phyloP scores from a whole-genome alignment of 1,140 invertebrate genomes.

The Cydia pomonella region DNA sequence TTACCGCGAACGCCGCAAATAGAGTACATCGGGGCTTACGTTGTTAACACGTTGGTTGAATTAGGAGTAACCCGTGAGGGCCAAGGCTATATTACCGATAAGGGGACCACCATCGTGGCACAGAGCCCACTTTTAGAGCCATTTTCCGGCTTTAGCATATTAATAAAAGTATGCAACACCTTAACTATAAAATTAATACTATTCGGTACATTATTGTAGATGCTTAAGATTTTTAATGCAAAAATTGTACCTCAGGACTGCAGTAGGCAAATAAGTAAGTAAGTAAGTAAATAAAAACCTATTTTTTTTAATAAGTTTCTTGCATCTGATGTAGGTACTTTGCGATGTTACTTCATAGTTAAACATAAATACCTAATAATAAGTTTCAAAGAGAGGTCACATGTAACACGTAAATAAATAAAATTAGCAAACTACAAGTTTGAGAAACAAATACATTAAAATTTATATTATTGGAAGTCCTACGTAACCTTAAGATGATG shows the following conservation, averaged over 20 bases:
- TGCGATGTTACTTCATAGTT: too few species aligned
- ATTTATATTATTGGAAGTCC: too few species aligned
- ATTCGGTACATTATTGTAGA: neutral
- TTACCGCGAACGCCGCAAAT: too few species aligned
- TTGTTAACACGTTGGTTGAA: too few species aligned
- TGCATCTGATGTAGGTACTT: neutral
- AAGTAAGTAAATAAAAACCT: too few species aligned
- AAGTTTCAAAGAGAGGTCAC: too few species aligned
- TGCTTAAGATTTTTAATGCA: neutral
- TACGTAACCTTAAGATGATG: too few species aligned
- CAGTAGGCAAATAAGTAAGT: neutral
- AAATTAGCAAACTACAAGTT: too few species aligned
- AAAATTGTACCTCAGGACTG: neutral
- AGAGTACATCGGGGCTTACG: too few species aligned
- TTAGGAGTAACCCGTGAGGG: neutral
- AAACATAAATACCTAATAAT: too few species aligned
- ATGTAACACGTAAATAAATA: too few species aligned
- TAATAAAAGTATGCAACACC: conserved; percentile 43
- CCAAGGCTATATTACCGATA: conserved; percentile 52
- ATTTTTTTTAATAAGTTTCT: neutral
- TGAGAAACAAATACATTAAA: too few species aligned
- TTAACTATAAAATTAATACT: neutral
- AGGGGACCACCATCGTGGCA: conserved; percentile 72
- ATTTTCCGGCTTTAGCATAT: conserved; percentile 65
- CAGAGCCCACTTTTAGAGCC: conserved; percentile 61